A percentile compares a stretch with the other conserved stretches of the same genome.
Conservation (phyloP, 2,113 vertebrate genomes). For the Osmerus eperlanus region DNA sequence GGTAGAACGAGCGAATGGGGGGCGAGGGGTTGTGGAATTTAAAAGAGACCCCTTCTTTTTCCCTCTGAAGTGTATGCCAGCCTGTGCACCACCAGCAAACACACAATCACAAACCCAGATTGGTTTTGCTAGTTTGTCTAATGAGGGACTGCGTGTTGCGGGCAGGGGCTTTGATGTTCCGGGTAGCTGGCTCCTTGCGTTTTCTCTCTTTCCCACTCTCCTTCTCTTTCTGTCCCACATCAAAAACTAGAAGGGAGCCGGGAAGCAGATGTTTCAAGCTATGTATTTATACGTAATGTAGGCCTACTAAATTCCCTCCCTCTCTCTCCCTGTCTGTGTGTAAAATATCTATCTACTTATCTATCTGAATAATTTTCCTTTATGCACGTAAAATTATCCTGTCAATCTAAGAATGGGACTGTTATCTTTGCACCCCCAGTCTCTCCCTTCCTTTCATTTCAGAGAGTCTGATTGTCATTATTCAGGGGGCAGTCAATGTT, state of each 20-base stretch:
- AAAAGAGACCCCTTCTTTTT: constrained; percentile 60
- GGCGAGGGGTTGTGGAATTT: constrained; percentile 54
- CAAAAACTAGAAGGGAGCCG: constrained; percentile 74
- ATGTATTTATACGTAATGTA: constrained; percentile 69
- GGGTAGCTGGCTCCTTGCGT: constrained; percentile 77
- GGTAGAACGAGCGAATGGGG: constrained; percentile 47
- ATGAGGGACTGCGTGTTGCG: constrained; percentile 76
- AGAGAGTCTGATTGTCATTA: constrained; percentile 77
- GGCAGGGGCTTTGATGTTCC: constrained; percentile 78
- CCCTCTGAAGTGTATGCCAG: constrained; percentile 81
- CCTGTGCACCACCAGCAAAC: constrained; percentile 68
- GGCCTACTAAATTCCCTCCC: constrained; percentile 59
- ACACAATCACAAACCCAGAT: constrained; percentile 76
- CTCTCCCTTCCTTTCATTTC: constrained; percentile 65
- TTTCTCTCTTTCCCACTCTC: constrained; percentile 67
- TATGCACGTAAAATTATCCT: constrained; percentile 65
- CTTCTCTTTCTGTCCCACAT: constrained; percentile 74
- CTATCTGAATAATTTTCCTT: constrained; percentile 60
- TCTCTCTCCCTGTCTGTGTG: constrained; percentile 40
- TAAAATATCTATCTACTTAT: constrained; percentile 39
- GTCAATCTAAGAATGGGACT: constrained; percentile 59
- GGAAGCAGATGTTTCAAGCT: constrained; percentile 77
- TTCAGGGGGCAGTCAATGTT: constrained; percentile 68
- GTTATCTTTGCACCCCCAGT: constrained; percentile 65
- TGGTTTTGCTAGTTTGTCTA: constrained; percentile 79